Base-by-base conservation (phyloP, 2,113 vertebrate genomes). In the Saiga tatarica region DNA sequence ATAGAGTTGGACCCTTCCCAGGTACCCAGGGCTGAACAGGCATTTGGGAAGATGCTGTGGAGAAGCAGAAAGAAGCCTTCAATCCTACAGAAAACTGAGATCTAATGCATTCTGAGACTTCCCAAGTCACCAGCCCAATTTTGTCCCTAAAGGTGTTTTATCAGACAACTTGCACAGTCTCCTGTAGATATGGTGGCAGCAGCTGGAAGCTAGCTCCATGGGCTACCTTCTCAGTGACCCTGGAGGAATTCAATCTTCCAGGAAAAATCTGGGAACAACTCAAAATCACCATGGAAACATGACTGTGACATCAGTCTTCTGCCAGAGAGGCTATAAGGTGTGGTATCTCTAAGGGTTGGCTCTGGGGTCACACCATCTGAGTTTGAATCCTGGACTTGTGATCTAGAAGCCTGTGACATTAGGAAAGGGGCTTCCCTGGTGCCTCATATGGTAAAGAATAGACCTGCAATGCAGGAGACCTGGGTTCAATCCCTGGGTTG, bases 281-380 rank as follows among this genome's bases (percentile, higher is more conserved):
- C 82, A 62, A 39, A 96, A 62, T 94, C 95, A 84, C 94, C 36
- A n/a, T 74, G 94, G 45, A 91, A 86, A 96, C 64, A 30, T 62
- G 86, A 62, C 86, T 13, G 6, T n/a, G 10, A 91, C 17, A 50
- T 60, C 53, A 59, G 17, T 10, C 23, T 7, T 90, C 81, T 95
- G 50, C 74, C 82, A 87, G 87, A 74, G 30, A 84, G n/a, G 45
- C 55, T 30, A 26, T 13, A 8, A 36, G 64, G 28, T 28, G 6
- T 2, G 17, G 33, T 19, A n/a, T 85, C 42, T 60, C 60, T 17
- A 2, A 30, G 76, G 62, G 64, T 30, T 50, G 57, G 50, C 15
- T 39, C 74, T 30, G 14, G 79, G 74, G 50, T 64, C 15, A 16
- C 53, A 7, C 50, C 17, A 21, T 50, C 50, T 84, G 76, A 60